Percentiles rank a stretch among this genome's conserved stretches.
Evolutionary conservation across 2,113 vertebrate species (phyloP).

Genomic region (Zosterops pallidus): DNA sequence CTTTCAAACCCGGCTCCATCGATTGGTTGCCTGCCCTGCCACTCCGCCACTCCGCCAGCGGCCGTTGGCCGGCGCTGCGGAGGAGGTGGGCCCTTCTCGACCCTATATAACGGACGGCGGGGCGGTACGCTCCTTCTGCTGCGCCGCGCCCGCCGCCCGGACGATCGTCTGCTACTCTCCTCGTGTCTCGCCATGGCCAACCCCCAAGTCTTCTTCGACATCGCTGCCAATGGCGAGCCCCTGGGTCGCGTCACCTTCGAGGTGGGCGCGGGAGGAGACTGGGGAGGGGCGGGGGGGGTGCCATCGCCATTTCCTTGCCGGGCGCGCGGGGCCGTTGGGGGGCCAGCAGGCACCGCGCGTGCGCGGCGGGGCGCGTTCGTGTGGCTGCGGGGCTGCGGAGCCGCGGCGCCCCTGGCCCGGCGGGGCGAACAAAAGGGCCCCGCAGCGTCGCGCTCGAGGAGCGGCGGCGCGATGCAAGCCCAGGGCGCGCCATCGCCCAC

Average conservation of each 20-base stretch:
- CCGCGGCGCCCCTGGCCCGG: not conserved
- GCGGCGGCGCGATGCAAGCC: not conserved
- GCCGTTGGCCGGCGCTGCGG: not conserved
- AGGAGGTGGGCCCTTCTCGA: not conserved
- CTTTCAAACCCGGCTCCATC: not conserved
- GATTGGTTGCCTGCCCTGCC: not conserved
- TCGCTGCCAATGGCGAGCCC: constrained; percentile 31
- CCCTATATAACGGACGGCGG: not conserved
- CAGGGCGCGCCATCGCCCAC: not conserved
- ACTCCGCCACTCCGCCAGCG: not conserved
- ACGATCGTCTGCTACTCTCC: accelerated
- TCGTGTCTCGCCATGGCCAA: constrained; percentile 63
- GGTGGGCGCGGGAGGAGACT: constrained; percentile 58
- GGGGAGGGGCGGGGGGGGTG: no score
- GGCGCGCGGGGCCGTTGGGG: not conserved
- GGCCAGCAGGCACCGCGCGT: not conserved
- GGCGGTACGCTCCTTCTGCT: not conserved
- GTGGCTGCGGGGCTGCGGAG: not conserved
- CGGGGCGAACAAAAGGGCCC: not conserved
- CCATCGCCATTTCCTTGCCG: not conserved
- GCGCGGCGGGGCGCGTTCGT: not conserved
- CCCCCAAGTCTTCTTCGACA: constrained; percentile 79
- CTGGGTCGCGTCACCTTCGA: constrained; percentile 78
- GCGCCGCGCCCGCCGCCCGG: not conserved
- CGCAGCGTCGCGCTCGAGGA: not conserved